phyloP scores from a whole-genome alignment of 2,797 vertebrate genomes.

The Pipistrellus kuhlii region DNA sequence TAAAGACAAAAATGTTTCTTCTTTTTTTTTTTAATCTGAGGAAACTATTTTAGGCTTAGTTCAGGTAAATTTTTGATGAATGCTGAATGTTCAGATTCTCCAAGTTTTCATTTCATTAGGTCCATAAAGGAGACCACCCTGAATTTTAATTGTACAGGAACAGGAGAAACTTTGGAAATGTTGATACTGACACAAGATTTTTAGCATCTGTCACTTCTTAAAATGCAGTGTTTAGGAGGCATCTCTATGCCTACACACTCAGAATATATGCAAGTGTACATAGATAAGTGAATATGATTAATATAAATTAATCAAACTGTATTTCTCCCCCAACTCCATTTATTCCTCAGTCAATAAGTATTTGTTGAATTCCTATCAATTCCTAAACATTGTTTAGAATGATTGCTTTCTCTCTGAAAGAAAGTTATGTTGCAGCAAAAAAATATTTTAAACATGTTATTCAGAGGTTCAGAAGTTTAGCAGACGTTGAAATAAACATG shows the following conservation, averaged over 20 bases:
- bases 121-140: neutral
- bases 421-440: neutral
- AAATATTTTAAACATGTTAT: constrained; percentile 46
- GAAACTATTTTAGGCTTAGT: neutral
- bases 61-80: neutral
- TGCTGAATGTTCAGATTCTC: neutral
- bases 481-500: neutral
- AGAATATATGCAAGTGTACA: neutral
- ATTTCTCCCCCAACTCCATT: neutral
- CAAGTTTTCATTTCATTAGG: neutral
- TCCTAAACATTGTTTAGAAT: neutral
- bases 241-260: neutral
- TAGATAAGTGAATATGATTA: neutral
- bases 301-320: neutral
- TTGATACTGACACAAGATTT: neutral
- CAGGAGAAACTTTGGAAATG: neutral
- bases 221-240: neutral
- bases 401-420: constrained; percentile 1
- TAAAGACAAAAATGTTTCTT: neutral
- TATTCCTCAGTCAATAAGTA: neutral
- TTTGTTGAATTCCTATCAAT: neutral
- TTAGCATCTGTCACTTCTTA: constrained; percentile 17
- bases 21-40: neutral
- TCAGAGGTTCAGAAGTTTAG: constrained; percentile 1
- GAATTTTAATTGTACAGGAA: constrained; percentile 8